Percentiles rank a stretch among this genome's conserved stretches.
Evolutionary conservation across 2,113 vertebrate genomes (phyloP).

Genomic region (Ammodytes dubius): DNA sequence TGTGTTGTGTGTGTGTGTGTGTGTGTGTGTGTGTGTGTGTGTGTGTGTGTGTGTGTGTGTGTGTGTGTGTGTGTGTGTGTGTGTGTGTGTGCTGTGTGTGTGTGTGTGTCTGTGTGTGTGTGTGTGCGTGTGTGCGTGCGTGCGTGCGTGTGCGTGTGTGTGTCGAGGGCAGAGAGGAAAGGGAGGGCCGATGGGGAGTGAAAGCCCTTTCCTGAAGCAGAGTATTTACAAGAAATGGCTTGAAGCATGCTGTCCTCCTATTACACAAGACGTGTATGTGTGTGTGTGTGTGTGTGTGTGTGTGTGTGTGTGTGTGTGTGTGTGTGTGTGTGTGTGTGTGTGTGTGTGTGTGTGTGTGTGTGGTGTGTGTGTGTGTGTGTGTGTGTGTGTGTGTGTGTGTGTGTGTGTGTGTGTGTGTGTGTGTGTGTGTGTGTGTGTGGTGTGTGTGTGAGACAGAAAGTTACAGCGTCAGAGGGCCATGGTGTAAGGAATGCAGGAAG

Average conservation of each 20-base stretch:
- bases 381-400: background rate
- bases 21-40: conserved; percentile 20
- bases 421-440: conserved; percentile 1
- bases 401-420: conserved; percentile 21
- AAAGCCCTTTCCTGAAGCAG: conserved; percentile 69
- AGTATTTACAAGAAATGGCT: conserved; percentile 83
- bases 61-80: background rate
- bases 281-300: background rate
- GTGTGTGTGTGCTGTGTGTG: conserved; percentile 19
- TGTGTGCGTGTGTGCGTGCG: conserved; percentile 26
- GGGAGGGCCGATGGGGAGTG: conserved; percentile 22
- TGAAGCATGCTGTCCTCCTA: conserved; percentile 4
- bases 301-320: conserved; percentile 5
- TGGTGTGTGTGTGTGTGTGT: conserved; percentile 25
- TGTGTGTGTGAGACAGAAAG: conserved; percentile 17
- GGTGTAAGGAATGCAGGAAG: background rate
- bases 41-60: no score
- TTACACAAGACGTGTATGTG: conserved; percentile 66
- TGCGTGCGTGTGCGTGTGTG: conserved; percentile 26
- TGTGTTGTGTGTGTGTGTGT: conserved; percentile 8
- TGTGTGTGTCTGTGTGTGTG: conserved; percentile 27
- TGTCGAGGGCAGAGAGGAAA: conserved; percentile 5
- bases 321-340: conserved; percentile 1
- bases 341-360: conserved; percentile 3
- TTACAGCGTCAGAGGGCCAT: background rate